Base-by-base conservation (phyloP, 2,113 vertebrate species). In the Mungos mungo region DNA sequence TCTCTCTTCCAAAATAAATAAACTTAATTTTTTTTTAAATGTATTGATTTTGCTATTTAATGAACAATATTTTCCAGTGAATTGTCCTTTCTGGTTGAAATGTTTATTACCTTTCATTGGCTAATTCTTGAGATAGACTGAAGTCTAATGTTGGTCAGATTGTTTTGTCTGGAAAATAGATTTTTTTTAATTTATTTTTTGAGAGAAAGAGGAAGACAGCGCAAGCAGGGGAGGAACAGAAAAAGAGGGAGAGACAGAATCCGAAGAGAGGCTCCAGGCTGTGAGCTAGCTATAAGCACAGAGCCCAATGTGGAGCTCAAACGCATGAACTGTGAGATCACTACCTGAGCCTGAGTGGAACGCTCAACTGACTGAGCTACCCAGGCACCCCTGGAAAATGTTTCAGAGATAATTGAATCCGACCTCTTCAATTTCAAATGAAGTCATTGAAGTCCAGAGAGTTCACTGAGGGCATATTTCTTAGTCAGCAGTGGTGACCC, bases 21-120 rank as follows among this genome's bases (percentile, higher is more conserved):
- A 60, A 60, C 8, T 60, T 57, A 57, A 8, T 57, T 57, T 2
- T 6, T 19, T 57, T 57, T 0, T 3, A 57, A 84, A 54, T 47
- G 23, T 2, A 16, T 52, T 19, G 23, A 1, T 81, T 76, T 88
- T 85, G 35, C 60, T 68, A 57, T 21, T 69, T 91, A 66, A 82
- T 74, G 57, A 89, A 47, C 68, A 82, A 16, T 31, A 77, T 84
- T 93, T 96, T 86, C 71, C 3, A 38, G 27, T 63, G 27, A 45
- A 33, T 95, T 88, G 82, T 88, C 31, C 94, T 90, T 57, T 81
- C 60, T 74, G 31, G 7, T 23, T 94, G 29, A 95, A 93, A 82
- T 54, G 16, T 35, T 31, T 96, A 3, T 88, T 52, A 66, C 65
- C 0, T 79, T 80, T 66, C 41, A 72, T 21, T 69, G 72, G 50